phyloP scores from a whole-genome alignment of 2,797 vertebrate species.

The Oreonectes daqikongensis region DNA sequence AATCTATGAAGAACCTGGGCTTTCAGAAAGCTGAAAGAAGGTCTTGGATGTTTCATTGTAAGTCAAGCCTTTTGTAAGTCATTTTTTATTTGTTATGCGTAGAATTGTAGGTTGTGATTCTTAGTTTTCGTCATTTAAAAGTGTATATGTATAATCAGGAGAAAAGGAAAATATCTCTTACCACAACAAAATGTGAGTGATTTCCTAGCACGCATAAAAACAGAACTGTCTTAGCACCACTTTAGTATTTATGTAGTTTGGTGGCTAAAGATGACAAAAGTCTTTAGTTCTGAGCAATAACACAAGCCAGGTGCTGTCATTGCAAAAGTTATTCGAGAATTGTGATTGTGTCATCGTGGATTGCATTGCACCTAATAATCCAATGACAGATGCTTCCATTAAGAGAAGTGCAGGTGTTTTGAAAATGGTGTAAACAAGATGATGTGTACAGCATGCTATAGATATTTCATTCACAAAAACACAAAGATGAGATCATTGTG shows the following conservation, averaged over 20 bases:
- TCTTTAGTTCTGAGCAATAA: slow-evolving; percentile 23
- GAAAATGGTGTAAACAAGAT: slow-evolving; percentile 20
- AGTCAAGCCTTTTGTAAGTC: neutral
- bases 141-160: neutral
- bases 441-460: neutral
- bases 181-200: neutral
- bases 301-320: slow-evolving; percentile 12
- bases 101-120: neutral
- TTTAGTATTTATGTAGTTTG: slow-evolving; percentile 11
- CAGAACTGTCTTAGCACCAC: neutral
- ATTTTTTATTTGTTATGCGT: neutral
- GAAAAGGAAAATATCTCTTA: neutral
- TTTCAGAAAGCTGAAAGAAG: neutral
- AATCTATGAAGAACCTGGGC: neutral
- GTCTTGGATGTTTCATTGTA: neutral
- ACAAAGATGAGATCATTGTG: neutral
- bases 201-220: neutral
- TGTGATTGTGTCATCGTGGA: neutral
- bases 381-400: slow-evolving; percentile 11
- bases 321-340: neutral
- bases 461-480: slow-evolving; percentile 3
- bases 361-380: neutral
- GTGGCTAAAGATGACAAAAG: slow-evolving; percentile 8
- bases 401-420: slow-evolving; percentile 13
- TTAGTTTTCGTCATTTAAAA: neutral